Evolutionary conservation across 2,113 vertebrate genomes (phyloP), one percentile per base, ranked within the genome.

Genomic region (Bos javanicus): DNA sequence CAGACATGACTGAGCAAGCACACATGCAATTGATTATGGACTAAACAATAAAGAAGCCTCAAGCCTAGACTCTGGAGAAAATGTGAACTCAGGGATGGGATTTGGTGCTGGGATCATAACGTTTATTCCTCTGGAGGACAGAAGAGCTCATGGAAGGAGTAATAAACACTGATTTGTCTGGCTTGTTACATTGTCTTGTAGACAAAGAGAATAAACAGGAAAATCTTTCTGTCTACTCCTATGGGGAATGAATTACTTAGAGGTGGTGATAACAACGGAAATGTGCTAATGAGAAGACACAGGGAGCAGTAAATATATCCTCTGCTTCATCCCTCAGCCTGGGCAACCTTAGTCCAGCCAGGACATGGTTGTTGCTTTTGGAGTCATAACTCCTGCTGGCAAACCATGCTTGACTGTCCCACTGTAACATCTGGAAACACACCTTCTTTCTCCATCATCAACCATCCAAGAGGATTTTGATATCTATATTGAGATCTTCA

Each of bases 1-100:
- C 17, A 67, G n/a, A 71, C 2, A 11, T 21, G 64, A 36, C 64
- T 64, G 64, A 71, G 9, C 2, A 71, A 36, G 17, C 64, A 36
- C 0, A 0, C 64, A 43, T 39, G 67, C 48, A 30, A 30, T 25
- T 30, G 50, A 14, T 48, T 80, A 54, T 21, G 12, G 21, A 64
- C 30, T n/a, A n/a, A 25, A n/a, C 43, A 16, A 59, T 12, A 76
- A 28, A 10, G 36, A 39, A 28, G 2, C 19, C 25, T 50, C 19
- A 67, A 14, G 33, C 6, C 33, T n/a, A 14, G 23, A 46, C 23
- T 43, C 39, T 76, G 71, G 71, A 46, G 39, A 76, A 76, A 15
- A 43, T 0, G 0, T 76, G 14, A 80, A n/a, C 9, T 60, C 30
- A 81, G 39, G 8, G 30, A 60, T 28, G 33, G 15, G 4, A 7